Evolutionary conservation across 2,797 vertebrate genomes (phyloP), one percentile per base, ranked within the genome.

Genomic region (Hylomyscus alleni): DNA sequence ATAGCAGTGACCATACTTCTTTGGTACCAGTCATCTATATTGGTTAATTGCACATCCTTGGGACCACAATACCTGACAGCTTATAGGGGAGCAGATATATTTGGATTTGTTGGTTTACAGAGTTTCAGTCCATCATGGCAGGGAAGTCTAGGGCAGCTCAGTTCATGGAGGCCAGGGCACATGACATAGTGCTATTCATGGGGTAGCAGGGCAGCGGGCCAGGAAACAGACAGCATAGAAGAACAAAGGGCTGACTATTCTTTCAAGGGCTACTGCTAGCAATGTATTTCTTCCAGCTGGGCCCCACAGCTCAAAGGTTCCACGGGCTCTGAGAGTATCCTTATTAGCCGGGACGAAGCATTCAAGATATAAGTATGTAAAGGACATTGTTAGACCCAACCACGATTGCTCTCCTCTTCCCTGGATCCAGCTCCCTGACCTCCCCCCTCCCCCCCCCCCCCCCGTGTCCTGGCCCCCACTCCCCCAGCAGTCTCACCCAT

Each of bases 381-480:
- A n/a, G 40, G 31, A 15, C 31, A n/a, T n/a, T n/a, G 24, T n/a
- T 24, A 62, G 56, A 77, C 3, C 12, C 24, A 77, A 62, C 52
- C 50, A 54, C 22, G 58, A 22, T 34, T 54, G 3, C 9, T 78
- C 31, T 54, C 40, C 19, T 47, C 26, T 60, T 75, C 14, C 52
- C 14, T 3, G 0, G 15, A 22, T 40, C 44, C 10, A 65, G 44
- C 44, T 44, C 44, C 6, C 44, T 44, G 44, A 44, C 3, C 44
- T 6, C 44, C 44, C 52, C 15, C 14, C 15, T 14, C 54, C 54
- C 15, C 3, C 4, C 14, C 54, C 54, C 54, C 54, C 4, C 54
- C 54, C 54, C 54, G 4, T 44, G 44, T 6, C 44, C 44, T 6
- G 6, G 56, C 40, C 0, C 0, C 2, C 2, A 1, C 52, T 54